phyloP scores from a whole-genome alignment of 2,113 vertebrate genomes.

The Glareola pratincola region DNA sequence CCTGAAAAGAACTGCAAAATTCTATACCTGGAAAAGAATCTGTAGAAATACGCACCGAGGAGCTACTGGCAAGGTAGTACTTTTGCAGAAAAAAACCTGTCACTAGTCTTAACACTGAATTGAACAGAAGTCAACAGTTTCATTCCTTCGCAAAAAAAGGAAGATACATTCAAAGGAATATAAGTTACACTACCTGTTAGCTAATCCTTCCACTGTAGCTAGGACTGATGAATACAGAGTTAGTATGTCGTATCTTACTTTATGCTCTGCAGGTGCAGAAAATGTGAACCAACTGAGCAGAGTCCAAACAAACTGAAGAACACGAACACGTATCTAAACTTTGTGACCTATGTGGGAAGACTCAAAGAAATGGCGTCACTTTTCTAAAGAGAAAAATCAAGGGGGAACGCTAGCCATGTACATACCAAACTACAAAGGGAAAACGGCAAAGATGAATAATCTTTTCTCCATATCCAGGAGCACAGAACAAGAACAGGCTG shows the following conservation, averaged over 20 bases:
- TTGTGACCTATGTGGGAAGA: background rate
- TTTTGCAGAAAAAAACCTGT: background rate
- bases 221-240: too few relatives aligned
- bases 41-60: background rate
- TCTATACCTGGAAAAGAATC: background rate
- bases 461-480: background rate
- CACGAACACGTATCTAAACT: background rate
- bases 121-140: background rate
- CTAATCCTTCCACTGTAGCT: background rate
- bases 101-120: background rate
- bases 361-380: background rate
- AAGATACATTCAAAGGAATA: background rate
- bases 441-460: background rate
- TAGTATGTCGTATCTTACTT: background rate
- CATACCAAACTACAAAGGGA: background rate
- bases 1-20: background rate
- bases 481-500: background rate
- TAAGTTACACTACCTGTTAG: background rate
- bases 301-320: background rate
- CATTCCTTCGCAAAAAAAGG: background rate
- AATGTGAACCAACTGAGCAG: background rate
- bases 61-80: background rate
- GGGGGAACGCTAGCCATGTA: fast-evolving
- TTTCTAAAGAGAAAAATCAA: background rate
- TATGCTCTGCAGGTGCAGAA: background rate